These are phyloP conservation scores for Halocynthia roretzi DNA, from an alignment of 23 tunicate genomes.

Conservation along the genomic window DNA sequence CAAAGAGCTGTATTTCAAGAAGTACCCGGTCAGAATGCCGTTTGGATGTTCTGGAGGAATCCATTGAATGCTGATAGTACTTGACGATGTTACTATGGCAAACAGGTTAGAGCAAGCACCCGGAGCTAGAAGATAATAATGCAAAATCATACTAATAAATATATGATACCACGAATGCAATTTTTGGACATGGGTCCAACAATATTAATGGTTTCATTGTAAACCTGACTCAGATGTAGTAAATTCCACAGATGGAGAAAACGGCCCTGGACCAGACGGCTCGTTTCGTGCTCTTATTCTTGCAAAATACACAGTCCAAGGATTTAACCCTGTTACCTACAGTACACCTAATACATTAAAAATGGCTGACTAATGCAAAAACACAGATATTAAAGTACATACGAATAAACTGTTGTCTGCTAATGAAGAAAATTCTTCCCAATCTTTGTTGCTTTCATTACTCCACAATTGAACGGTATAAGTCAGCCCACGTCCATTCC, in stretches of 20 bases:
- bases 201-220: no score
- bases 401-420: neutral
- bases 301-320: conserved; percentile 1
- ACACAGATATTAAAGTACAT: neutral
- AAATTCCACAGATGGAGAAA: neutral
- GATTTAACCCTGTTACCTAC: neutral
- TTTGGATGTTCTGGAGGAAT: no score
- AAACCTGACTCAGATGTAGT: conserved; percentile 2
- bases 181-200: no score
- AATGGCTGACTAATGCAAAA: neutral
- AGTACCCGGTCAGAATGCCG: no score
- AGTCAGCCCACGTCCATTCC: neutral
- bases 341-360: neutral
- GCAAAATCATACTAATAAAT: no score
- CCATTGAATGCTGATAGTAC: no score
- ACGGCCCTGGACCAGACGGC: neutral
- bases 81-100: no score
- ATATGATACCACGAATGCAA: no score
- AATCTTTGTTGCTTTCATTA: neutral
- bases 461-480: neutral
- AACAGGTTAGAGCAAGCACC: no score
- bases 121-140: no score
- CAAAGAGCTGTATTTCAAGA: no score
- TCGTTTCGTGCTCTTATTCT: conserved; percentile 1
- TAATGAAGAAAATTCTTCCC: neutral